Base-by-base conservation (phyloP, 2,888 invertebrate species). In the Pasiphila rectangulata region DNA sequence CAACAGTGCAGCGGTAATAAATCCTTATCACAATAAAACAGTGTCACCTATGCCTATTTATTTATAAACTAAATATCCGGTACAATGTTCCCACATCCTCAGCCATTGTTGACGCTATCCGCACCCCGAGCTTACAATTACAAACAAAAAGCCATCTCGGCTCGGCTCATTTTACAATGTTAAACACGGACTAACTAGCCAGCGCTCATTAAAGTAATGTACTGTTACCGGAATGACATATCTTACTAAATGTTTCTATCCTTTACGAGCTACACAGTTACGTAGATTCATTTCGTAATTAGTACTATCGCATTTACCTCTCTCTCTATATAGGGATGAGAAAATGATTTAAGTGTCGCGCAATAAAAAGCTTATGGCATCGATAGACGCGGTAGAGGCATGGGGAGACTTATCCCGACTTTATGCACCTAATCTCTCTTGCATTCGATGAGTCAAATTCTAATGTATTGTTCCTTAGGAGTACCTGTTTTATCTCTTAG, bases 231-330 rank as follows among this genome's bases (percentile, higher is more conserved):
- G 78, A 75, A 70, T 79, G 71, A 75, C 79, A 84, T 85, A 75
- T 79, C 82, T 81, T 53, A 77, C 76, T 86, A 86, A 84, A 84
- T 82, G 79, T 74, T 82, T 78, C 73, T 83, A 79, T 76, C 82
- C 84, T 82, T 84, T 82, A 80, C 75, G 59, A 79, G 79, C 55
- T 19, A 64, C 72, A 79, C 83, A 83, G 83, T 82, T 84, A 83
- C 72, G 75, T 53, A 62, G 58, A 61, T 61, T 62, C 63, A 74
- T 85, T 84, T 85, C 79, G 85, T 82, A 84, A 86, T 82, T 76
- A 69, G 68, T 60, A 68, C 71, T 75, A 74, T 76, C 72, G 71
- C 64, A 45, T 45, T 42, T 65, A 54, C 54, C 59, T 58, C 47
- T 51, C 54, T 62, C 63, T 64, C 76, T 80, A 74, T 77, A 71